Conservation (phyloP, 2,113 vertebrate species). For the Tamias sibiricus region DNA sequence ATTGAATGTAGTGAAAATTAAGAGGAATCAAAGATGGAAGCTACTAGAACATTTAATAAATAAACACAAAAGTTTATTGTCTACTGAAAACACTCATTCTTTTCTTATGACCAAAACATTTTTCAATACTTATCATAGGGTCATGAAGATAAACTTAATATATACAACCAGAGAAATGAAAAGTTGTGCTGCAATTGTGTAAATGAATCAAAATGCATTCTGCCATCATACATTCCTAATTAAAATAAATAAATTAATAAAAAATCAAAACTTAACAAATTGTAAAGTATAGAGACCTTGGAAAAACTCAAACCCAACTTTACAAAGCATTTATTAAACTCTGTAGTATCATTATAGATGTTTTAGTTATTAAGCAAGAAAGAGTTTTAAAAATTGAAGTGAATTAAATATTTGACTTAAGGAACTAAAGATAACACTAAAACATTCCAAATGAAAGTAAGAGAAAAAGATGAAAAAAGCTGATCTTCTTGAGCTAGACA, state of each 20-base stretch:
- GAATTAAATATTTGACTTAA: conserved; percentile 6
- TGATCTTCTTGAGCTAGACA: conserved; percentile 3
- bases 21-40: background rate
- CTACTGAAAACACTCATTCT: background rate
- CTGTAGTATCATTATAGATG: background rate
- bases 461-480: background rate
- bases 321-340: background rate
- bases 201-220: too few species aligned
- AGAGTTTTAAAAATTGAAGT: background rate
- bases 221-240: too few species aligned
- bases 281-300: background rate
- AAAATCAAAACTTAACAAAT: conserved; percentile 3
- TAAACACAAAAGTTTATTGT: background rate
- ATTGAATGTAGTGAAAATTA: conserved; percentile 4
- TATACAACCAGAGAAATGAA: too few species aligned
- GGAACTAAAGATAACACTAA: background rate
- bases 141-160: too few species aligned
- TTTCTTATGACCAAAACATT: background rate
- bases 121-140: background rate
- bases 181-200: too few species aligned
- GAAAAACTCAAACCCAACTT: background rate
- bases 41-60: conserved; percentile 1
- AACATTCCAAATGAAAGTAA: background rate
- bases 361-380: background rate
- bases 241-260: too few species aligned